phyloP scores from a whole-genome alignment of 2,113 vertebrate genomes.

The Dicerorhinus sumatrensis region DNA sequence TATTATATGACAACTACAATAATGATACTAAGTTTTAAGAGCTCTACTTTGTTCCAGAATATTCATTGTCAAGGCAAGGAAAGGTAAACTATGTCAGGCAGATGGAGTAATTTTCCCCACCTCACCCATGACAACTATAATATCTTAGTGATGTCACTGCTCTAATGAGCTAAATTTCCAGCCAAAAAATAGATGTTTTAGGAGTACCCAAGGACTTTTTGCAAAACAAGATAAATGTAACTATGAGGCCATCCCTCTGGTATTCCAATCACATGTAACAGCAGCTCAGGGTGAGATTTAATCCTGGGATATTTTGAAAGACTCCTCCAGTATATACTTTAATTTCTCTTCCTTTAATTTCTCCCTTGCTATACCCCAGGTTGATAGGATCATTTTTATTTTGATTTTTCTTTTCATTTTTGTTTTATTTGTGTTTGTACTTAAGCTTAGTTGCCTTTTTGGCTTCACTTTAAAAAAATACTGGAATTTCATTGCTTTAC shows the following conservation, averaged over 20 bases:
- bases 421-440: neutral
- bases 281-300: neutral
- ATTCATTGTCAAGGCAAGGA: neutral
- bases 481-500: constrained; percentile 13
- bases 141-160: neutral
- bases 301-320: neutral
- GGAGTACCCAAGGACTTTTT: neutral
- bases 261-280: neutral
- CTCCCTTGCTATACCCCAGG: neutral
- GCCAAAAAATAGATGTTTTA: neutral
- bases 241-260: neutral
- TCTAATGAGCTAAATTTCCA: constrained; percentile 15
- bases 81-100: neutral
- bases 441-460: neutral
- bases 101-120: neutral
- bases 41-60: constrained; percentile 10
- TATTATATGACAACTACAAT: constrained; percentile 29
- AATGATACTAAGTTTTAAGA: constrained; percentile 64
- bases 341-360: neutral
- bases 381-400: neutral
- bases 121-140: neutral
- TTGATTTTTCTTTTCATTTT: neutral
- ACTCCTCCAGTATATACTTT: neutral
- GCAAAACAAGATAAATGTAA: neutral
- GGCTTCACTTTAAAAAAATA: neutral